A percentile compares a stretch with the other conserved stretches of the same genome.
Evolutionary conservation across 2,888 invertebrate species (phyloP).

Genomic region (Aporophyla lueneburgensis): DNA sequence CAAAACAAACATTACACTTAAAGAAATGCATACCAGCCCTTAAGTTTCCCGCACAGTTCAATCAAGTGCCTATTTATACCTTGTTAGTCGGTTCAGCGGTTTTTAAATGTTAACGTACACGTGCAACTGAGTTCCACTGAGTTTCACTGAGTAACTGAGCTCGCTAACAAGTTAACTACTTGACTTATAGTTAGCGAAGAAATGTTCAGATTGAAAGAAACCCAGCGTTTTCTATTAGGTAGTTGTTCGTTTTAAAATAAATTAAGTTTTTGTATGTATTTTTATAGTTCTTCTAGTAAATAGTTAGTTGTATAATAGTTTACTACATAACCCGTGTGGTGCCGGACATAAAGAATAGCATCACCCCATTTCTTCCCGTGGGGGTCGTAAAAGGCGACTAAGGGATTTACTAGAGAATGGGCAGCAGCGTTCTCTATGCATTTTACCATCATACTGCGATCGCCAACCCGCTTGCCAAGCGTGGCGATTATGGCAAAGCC

Average conservation of each 20-base stretch:
- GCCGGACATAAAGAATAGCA: too few relatives aligned
- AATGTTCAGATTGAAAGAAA: not conserved
- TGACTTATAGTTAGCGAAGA: conserved; percentile 7
- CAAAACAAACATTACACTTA: not conserved
- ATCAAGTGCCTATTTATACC: conserved; percentile 39
- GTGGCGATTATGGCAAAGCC: too few relatives aligned
- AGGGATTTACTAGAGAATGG: too few relatives aligned
- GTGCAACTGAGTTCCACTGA: conserved; percentile 30
- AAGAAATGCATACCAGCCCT: not conserved
- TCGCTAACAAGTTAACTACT: conserved; percentile 36
- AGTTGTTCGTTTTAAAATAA: not conserved
- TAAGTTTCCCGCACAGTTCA: conserved; percentile 25
- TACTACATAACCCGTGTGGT: too few relatives aligned
- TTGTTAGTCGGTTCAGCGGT: conserved; percentile 36
- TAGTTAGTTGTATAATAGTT: too few relatives aligned
- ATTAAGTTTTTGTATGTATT: not conserved
- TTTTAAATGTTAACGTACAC: conserved; percentile 31
- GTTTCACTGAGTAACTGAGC: conserved; percentile 10
- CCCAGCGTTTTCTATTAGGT: not conserved
- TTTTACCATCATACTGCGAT: too few relatives aligned
- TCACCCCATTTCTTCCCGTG: too few relatives aligned
- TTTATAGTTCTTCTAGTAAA: not conserved
- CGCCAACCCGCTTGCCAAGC: too few relatives aligned
- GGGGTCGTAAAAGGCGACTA: too few relatives aligned
- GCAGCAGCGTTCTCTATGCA: too few relatives aligned